Evolutionary conservation across 2,113 vertebrate species (phyloP), one percentile per base, ranked within the genome.

Genomic region (Ranitomeya variabilis): DNA sequence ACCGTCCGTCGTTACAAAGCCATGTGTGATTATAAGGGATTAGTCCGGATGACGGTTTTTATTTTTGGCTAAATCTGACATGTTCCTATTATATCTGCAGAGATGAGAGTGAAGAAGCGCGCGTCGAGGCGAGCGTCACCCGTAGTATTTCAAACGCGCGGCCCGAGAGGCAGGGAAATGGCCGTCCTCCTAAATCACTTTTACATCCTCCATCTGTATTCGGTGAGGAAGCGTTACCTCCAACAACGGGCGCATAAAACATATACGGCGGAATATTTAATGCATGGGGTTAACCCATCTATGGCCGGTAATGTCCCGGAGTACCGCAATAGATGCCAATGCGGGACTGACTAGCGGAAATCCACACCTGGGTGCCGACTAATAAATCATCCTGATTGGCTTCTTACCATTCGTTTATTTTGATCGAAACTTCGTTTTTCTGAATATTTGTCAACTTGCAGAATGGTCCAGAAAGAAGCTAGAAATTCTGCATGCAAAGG

Each of bases 191-290:
- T 69, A 52, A 83, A 83, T 83, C 81, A 83, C 15, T 54, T 83
- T 83, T 83, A 67, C 23, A 54, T 51, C 13, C 81, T 83, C 62
- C 81, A 83, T 69, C 81, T 67, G 81, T 67, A 83, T 69, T 69
- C 81, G 54, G 62, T 26, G 81, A 83, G 19, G 37, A 83, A 21
- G 14, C 54, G 81, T 83, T 67, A 66, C 62, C 37, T 52, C 37
- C 9, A 54, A 83, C 59, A 67, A 19, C 45, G 12, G 54, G 67
- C 21, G 6, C 81, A 83, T 83, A 83, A 83, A 83, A 83, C 59
- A 67, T 83, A 83, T 69, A 83, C 23, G 62, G 26, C n/a, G 81
- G 45, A 45, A 1, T 7, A 83, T 66, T 67, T 54, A 67, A 67
- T 83, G 81, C 12, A 23, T 13, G 45, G 37, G 64, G 21, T 83